Evolutionary conservation across 2,797 vertebrate species (phyloP), one percentile per base, ranked within the genome.

Genomic region (Mallotus villosus): DNA sequence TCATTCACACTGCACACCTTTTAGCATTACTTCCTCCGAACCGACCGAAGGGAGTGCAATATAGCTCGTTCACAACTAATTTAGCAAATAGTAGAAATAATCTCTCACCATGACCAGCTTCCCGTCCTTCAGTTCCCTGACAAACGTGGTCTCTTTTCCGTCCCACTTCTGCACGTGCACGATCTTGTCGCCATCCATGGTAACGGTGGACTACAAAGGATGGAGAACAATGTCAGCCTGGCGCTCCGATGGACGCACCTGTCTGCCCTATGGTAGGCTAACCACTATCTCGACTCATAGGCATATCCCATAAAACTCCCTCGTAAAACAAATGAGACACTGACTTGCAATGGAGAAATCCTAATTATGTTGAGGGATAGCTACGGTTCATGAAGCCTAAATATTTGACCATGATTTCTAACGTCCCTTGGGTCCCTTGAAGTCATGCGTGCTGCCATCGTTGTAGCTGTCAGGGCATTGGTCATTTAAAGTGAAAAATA

Each of bases 111-210:
- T 95, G 74, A 96, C 79, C 95, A 98, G 80, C 88, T 97, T 96
- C 71, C 90, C 96, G 2, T 97, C 96, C 82, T 96, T 96, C 81
- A 99, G 92, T 90, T 97, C 95, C 84, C 95, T 89, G 82, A 94
- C 91, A 69, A 95, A 93, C 70, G 90, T 95, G 77, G 95, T 96
- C 87, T 97, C 95, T 79, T 97, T 98, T 82, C 92, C 94, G 0
- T 97, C 96, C 97, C 97, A 99, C 86, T 96, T 98, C 92, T 98
- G 96, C 81, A 96, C 89, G 0, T 97, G 96, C 78, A 97, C 84
- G 62, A 99, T 76, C 84, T 95, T 95, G 84, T 95, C 93, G 71
- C 93, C 95, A 0, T 97, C 94, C 90, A 97, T 74, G 65, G 80
- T 90, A 80, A 98, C 92, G 19, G 91, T 91, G 77, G 96, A 96